A percentile compares a stretch with the other conserved stretches of the same genome.
Conservation (phyloP, 2,888 invertebrate genomes). For the Tridacna crocea region DNA sequence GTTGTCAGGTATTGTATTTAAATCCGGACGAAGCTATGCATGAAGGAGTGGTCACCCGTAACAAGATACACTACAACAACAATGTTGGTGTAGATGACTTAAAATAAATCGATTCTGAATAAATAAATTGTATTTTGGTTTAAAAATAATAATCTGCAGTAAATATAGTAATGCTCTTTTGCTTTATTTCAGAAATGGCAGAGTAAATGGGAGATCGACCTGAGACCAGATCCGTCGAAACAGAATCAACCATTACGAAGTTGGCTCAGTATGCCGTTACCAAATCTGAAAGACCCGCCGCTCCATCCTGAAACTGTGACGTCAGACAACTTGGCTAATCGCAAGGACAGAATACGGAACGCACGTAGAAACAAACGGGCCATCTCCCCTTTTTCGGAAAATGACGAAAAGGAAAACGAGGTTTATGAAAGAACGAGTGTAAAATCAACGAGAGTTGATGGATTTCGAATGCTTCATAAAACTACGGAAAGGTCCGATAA, state of each 20-base stretch:
- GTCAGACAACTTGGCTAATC: background rate
- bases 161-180: no score
- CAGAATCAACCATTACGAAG: slow-evolving; percentile 30
- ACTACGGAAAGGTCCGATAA: slow-evolving; percentile 41
- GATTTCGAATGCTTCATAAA: slow-evolving; percentile 50
- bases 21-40: no score
- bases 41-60: no score
- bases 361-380: slow-evolving; percentile 4
- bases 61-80: no score
- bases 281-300: slow-evolving; percentile 24
- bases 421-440: slow-evolving; percentile 42
- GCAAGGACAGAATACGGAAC: slow-evolving; percentile 5
- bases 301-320: background rate
- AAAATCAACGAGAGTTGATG: slow-evolving; percentile 42
- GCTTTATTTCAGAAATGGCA: slow-evolving; percentile 60
- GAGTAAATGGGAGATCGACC: slow-evolving; percentile 58
- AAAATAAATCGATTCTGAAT: no score
- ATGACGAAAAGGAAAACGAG: slow-evolving; percentile 40
- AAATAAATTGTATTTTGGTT: no score
- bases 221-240: slow-evolving; percentile 46
- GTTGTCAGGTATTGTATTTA: no score
- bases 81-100: no score
- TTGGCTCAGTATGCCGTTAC: slow-evolving; percentile 60
- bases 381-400: slow-evolving; percentile 32
- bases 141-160: no score